phyloP scores from a whole-genome alignment of 2,888 invertebrate genomes.

The Bugulina stolonifera region DNA sequence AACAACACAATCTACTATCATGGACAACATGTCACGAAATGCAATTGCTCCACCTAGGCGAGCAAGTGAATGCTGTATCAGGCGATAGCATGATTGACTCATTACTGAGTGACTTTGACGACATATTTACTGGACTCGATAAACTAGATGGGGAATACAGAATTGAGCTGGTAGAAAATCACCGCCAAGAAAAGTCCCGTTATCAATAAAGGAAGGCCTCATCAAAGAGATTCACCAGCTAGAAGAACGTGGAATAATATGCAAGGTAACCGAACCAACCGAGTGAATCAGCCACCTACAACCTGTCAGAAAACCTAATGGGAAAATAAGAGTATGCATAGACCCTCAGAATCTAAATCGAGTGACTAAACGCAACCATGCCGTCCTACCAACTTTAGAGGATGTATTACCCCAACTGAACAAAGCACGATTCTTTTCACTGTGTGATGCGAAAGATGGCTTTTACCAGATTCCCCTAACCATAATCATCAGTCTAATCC shows the following conservation, averaged over 20 bases:
- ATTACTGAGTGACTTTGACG: slow-evolving; percentile 10
- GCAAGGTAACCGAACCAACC: not conserved
- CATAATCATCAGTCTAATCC: not conserved
- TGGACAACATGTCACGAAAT: not conserved
- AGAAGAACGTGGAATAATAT: not conserved
- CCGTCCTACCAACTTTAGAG: not conserved
- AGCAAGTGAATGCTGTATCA: not conserved
- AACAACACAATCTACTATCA: not conserved
- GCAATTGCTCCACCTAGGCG: not conserved
- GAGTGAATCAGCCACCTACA: slow-evolving; percentile 12
- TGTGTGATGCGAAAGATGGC: slow-evolving; percentile 14
- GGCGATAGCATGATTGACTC: not conserved
- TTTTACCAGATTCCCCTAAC: not conserved
- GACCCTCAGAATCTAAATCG: slow-evolving; percentile 3
- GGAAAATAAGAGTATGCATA: not conserved
- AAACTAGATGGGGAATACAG: not conserved
- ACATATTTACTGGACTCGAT: not conserved
- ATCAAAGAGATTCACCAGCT: not conserved
- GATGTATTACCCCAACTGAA: slow-evolving; percentile 13
- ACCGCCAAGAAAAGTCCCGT: not conserved
- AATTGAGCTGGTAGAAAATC: not conserved
- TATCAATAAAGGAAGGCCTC: not conserved
- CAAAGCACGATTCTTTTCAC: not conserved
- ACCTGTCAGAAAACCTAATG: not conserved
- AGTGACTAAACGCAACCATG: not conserved